Evolutionary conservation across 2,888 invertebrate genomes (phyloP).

Genomic region (Trichogramma evanescens): DNA sequence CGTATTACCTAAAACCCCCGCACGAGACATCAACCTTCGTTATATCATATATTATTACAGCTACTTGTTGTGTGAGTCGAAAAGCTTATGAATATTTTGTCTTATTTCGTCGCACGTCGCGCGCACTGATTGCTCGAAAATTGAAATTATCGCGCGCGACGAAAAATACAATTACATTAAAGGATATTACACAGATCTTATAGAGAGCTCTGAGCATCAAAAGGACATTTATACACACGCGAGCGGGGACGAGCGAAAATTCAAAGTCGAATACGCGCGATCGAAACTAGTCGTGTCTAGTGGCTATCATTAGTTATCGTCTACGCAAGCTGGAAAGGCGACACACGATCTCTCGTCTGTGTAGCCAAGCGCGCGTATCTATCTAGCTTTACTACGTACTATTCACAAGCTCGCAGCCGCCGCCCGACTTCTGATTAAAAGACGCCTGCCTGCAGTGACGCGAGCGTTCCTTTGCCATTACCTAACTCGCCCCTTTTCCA

Average conservation of each 20-base stretch:
- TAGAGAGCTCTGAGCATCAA: neutral
- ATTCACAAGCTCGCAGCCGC: conserved; percentile 9
- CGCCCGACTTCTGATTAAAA: conserved; percentile 43
- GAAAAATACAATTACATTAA: neutral
- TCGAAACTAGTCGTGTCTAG: neutral
- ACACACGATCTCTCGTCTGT: conserved; percentile 24
- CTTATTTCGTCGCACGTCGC: neutral
- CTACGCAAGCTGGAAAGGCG: conserved; percentile 28
- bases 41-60: too few species aligned
- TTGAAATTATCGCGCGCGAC: neutral
- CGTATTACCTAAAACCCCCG: too few species aligned
- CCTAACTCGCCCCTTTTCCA: conserved; percentile 25
- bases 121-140: neutral
- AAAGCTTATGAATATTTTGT: neutral
- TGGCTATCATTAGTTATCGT: conserved; percentile 42
- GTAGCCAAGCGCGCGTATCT: conserved; percentile 28
- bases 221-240: conserved; percentile 1
- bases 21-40: too few species aligned
- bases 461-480: conserved; percentile 10
- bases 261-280: conserved; percentile 19
- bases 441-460: conserved; percentile 27
- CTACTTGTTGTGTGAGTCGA: too few species aligned
- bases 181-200: too few species aligned
- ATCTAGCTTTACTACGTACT: too few species aligned
- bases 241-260: conserved; percentile 13